Evolutionary conservation across 2,113 vertebrate species (phyloP).

Genomic region (Tamias sibiricus): DNA sequence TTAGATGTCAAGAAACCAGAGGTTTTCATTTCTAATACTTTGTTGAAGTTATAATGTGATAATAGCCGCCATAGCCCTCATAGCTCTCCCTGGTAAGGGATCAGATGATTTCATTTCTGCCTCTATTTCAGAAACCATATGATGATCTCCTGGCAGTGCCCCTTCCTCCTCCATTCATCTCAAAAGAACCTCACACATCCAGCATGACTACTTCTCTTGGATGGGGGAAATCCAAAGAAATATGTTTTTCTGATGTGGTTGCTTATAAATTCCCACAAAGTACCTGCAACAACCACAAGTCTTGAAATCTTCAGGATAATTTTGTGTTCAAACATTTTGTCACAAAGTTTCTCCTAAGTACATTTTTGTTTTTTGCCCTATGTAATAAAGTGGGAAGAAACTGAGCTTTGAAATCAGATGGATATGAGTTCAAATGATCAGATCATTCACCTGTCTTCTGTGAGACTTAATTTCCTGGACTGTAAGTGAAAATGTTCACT

Average conservation of each 20-base stretch:
- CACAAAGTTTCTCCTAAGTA: background rate
- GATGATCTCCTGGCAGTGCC: background rate
- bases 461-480: background rate
- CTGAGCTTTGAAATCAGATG: background rate
- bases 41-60: background rate
- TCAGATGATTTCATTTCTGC: background rate
- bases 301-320: conserved; percentile 2
- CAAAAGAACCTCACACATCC: background rate
- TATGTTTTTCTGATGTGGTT: background rate
- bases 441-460: background rate
- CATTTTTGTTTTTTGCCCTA: background rate
- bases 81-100: background rate
- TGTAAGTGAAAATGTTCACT: background rate
- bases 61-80: background rate
- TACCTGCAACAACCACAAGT: background rate
- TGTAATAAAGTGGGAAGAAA: background rate
- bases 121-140: background rate
- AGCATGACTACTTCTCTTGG: background rate
- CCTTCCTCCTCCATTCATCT: background rate
- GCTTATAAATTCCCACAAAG: background rate
- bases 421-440: background rate
- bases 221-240: background rate
- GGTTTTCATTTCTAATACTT: background rate
- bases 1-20: background rate
- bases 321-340: conserved; percentile 26